Percentiles rank a stretch among this genome's conserved stretches.
Conservation (phyloP, 2,888 invertebrate species). For the Conchocele bisecta region DNA sequence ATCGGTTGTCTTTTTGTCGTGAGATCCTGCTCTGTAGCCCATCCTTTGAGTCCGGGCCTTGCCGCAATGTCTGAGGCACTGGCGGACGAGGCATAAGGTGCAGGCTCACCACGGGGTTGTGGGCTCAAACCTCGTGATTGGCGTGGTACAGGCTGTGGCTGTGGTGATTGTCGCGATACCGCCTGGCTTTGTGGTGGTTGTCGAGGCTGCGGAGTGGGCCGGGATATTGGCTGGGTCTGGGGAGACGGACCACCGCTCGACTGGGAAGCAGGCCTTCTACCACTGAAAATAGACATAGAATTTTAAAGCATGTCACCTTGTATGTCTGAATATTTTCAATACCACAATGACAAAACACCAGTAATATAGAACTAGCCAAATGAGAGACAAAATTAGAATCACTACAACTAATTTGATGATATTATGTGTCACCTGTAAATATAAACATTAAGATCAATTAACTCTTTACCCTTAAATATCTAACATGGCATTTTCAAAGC, state of each 20-base stretch:
- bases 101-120: conserved; percentile 2
- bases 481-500: no score
- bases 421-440: no score
- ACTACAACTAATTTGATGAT: no score
- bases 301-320: no score
- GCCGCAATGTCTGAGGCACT: conserved; percentile 6
- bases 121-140: not conserved
- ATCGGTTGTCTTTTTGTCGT: conserved; percentile 46
- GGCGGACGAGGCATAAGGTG: conserved; percentile 14
- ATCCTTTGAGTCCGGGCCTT: conserved; percentile 55
- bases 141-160: not conserved
- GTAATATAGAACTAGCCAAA: no score
- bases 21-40: conserved; percentile 60
- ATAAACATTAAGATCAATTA: no score
- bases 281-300: conserved; percentile 54
- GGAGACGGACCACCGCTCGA: conserved; percentile 30
- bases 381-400: no score
- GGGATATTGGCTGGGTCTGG: not conserved
- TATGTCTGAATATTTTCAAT: no score
- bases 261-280: conserved; percentile 39
- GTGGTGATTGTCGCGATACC: not conserved
- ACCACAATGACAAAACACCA: no score
- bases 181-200: not conserved
- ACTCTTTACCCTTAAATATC: no score
- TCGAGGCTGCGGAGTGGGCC: not conserved